Conservation (phyloP, 2,113 vertebrate species). For the Oreochromis niloticus region DNA sequence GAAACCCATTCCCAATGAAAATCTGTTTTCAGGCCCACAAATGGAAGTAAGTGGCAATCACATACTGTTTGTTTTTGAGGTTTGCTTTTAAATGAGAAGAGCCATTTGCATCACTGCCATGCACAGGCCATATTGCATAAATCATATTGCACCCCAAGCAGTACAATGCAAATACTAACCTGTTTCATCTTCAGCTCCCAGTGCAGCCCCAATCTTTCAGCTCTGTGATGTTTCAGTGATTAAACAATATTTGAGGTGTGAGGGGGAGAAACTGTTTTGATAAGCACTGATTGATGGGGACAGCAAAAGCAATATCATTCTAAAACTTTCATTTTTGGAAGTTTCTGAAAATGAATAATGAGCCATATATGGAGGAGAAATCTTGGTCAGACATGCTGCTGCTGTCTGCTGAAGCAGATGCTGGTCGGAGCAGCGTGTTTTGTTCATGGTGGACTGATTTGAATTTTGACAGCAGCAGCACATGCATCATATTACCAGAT, state of each 20-base stretch:
- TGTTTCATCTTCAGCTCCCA: conserved; percentile 29
- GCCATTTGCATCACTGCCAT: conserved; percentile 49
- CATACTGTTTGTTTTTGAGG: conserved; percentile 63
- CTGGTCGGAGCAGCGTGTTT: background rate
- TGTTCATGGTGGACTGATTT: conserved; percentile 34
- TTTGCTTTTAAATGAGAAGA: conserved; percentile 66
- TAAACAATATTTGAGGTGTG: conserved; percentile 34
- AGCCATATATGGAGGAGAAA: background rate
- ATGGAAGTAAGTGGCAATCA: conserved; percentile 73
- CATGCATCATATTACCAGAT: conserved; percentile 23
- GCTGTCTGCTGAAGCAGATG: conserved; percentile 6
- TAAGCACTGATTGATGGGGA: conserved; percentile 50
- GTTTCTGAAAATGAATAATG: conserved; percentile 50
- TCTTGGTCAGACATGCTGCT: background rate
- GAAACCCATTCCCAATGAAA: conserved; percentile 61
- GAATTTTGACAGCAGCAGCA: conserved; percentile 28
- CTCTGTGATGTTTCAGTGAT: conserved; percentile 11
- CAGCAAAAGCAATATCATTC: conserved; percentile 31
- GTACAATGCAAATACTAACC: conserved; percentile 40
- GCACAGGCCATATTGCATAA: conserved; percentile 45
- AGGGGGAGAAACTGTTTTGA: conserved; percentile 14
- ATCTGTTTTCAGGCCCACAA: conserved; percentile 67
- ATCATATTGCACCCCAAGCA: conserved; percentile 39
- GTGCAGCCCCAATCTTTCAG: background rate
- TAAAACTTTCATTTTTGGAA: conserved; percentile 26